Evolutionary conservation across 2,113 vertebrate species (phyloP).

Genomic region (Pseudopodoces humilis): DNA sequence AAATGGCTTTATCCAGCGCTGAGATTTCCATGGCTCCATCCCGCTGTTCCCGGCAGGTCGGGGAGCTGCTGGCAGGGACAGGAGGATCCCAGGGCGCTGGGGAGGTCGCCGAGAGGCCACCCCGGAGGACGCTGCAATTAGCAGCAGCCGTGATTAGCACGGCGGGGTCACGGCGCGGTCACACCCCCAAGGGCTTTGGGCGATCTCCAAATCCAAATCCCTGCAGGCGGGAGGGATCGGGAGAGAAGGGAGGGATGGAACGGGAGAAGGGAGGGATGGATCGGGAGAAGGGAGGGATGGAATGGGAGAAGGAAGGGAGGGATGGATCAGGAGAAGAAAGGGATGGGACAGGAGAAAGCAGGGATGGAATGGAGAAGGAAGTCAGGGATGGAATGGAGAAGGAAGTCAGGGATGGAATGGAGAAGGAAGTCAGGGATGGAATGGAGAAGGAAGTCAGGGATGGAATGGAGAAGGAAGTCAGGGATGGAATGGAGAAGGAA

Average conservation of each 20-base stretch:
- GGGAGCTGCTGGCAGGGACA: background rate
- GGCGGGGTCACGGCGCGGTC: rapidly evolving
- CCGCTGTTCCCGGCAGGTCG: background rate
- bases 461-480: too few relatives aligned
- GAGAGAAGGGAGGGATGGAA: too few relatives aligned
- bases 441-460: too few relatives aligned
- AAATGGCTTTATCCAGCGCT: rapidly evolving
- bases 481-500: background rate
- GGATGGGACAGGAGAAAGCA: background rate
- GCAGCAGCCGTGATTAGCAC: background rate
- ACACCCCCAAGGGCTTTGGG: background rate
- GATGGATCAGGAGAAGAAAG: too few relatives aligned
- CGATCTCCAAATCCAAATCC: background rate
- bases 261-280: background rate
- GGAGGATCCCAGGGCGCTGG: rapidly evolving
- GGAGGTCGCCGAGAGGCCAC: rapidly evolving
- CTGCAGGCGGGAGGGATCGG: rapidly evolving
- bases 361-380: background rate
- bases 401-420: too few relatives aligned
- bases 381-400: background rate
- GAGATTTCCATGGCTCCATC: rapidly evolving
- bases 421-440: too few relatives aligned
- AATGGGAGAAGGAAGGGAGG: background rate
- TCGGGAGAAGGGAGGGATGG: background rate
- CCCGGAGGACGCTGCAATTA: background rate